phyloP scores from a whole-genome alignment of 2,888 invertebrate genomes.

The Scrobipalpa atriplicella region DNA sequence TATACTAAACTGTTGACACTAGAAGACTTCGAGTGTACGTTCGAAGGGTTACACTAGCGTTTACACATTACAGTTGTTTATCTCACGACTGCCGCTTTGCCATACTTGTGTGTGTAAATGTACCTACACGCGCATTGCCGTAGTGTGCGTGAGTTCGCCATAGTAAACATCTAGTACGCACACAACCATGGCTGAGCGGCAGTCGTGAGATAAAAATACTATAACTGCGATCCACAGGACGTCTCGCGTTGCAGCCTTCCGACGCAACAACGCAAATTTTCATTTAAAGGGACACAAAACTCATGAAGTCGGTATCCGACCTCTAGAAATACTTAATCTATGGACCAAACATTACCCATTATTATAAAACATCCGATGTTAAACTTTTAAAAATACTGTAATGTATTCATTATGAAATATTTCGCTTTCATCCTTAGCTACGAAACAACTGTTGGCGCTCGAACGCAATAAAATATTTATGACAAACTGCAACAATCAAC shows the following conservation, averaged over 20 bases:
- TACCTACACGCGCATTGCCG: too few species aligned
- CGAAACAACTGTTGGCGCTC: constrained; percentile 57
- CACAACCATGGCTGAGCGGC: too few species aligned
- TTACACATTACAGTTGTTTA: too few species aligned
- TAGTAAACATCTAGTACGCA: too few species aligned
- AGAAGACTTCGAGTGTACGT: constrained; percentile 7
- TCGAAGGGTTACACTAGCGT: not conserved
- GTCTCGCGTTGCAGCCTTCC: not conserved
- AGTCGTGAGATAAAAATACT: too few species aligned
- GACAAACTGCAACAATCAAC: constrained; percentile 65
- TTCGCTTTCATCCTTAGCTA: constrained; percentile 49
- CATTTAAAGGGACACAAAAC: constrained; percentile 3
- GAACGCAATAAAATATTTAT: constrained; percentile 57
- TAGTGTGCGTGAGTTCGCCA: too few species aligned
- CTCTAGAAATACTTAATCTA: constrained; percentile 13
- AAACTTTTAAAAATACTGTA: constrained; percentile 46
- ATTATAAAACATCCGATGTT: constrained; percentile 11
- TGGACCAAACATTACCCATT: constrained; percentile 20
- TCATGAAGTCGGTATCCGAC: not conserved
- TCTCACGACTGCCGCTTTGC: too few species aligned
- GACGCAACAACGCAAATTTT: not conserved
- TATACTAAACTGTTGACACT: constrained; percentile 60
- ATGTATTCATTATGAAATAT: constrained; percentile 41
- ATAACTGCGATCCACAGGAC: constrained; percentile 1
- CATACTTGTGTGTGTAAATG: too few species aligned